A percentile compares a stretch with the other conserved stretches of the same genome.
Evolutionary conservation across 2,113 vertebrate species (phyloP).

Genomic region (Seriola dumerili): DNA sequence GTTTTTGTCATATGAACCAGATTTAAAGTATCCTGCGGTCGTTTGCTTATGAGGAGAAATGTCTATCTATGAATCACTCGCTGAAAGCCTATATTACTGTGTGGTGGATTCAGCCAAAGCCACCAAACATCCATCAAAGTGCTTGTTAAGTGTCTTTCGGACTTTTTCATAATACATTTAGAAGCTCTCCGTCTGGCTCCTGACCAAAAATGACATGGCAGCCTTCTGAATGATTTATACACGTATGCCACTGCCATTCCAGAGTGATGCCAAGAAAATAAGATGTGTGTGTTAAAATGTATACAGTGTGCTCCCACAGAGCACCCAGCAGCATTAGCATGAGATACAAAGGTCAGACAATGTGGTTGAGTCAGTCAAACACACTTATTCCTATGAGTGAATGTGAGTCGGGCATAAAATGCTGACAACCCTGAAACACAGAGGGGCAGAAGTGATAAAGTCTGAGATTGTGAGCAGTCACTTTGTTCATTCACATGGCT

Average conservation of each 20-base stretch:
- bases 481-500: constrained; percentile 10
- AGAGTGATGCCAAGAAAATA: constrained; percentile 50
- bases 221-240: constrained; percentile 65
- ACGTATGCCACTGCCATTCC: constrained; percentile 37
- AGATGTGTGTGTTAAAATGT: constrained; percentile 34
- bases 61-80: constrained; percentile 72
- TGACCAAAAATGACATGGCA: constrained; percentile 69
- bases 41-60: constrained; percentile 65
- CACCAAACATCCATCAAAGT: constrained; percentile 75
- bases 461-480: constrained; percentile 24
- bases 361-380: constrained; percentile 23
- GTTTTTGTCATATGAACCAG: constrained; percentile 55
- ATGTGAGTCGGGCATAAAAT: neutral
- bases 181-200: constrained; percentile 55
- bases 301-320: neutral
- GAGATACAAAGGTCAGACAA: constrained; percentile 18
- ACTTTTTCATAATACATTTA: constrained; percentile 73
- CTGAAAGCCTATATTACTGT: constrained; percentile 70
- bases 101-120: constrained; percentile 65
- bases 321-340: neutral
- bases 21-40: constrained; percentile 60
- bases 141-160: constrained; percentile 78
- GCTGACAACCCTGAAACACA: neutral
- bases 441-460: constrained; percentile 26
- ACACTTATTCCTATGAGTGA: neutral